A percentile compares a stretch with the other conserved stretches of the same genome.
phyloP scores from a whole-genome alignment of 2,797 vertebrate species.

The Sebastes nivosus region DNA sequence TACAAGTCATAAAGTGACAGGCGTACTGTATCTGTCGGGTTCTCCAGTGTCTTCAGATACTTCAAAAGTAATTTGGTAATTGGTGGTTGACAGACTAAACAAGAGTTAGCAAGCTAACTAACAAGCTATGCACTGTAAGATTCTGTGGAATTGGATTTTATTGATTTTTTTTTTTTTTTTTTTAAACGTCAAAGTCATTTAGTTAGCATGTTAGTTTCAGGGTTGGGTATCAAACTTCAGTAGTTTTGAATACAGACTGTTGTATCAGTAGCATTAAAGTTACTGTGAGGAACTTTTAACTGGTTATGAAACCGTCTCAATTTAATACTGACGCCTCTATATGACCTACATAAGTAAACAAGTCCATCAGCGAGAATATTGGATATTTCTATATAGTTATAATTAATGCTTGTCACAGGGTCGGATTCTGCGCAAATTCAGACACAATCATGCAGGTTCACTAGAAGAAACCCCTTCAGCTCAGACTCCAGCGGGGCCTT shows the following conservation, averaged over 20 bases:
- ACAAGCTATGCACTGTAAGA: neutral
- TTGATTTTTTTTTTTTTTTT: neutral
- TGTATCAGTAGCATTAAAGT: neutral
- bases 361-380: too few species aligned
- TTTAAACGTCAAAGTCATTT: rapidly evolving
- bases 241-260: neutral
- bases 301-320: too few species aligned
- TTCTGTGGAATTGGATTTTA: neutral
- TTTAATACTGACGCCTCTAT: too few species aligned
- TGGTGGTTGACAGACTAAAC: neutral
- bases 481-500: too few species aligned
- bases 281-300: too few species aligned
- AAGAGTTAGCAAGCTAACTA: neutral
- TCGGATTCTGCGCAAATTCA: rapidly evolving
- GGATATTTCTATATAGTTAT: too few species aligned
- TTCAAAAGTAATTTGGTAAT: neutral
- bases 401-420: too few species aligned
- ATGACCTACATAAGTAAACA: too few species aligned
- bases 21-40: neutral
- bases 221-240: neutral
- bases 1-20: neutral
- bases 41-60: neutral
- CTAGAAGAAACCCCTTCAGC: too few species aligned
- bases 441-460: too few species aligned
- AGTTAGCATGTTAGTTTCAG: neutral